Conservation (phyloP, 2,888 invertebrate genomes). For the Lithosia quadra region DNA sequence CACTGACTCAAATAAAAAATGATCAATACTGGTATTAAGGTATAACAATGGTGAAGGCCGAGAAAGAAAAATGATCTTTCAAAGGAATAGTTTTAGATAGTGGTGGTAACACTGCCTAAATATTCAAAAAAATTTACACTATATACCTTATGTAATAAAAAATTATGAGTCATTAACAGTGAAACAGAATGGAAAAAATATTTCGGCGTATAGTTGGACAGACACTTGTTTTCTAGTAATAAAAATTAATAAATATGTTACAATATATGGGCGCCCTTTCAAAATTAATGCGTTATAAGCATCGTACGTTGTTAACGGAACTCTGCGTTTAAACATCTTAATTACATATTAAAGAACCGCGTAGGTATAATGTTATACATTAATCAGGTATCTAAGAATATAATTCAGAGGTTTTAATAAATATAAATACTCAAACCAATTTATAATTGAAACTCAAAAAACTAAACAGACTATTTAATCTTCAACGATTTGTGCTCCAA, state of each 20-base stretch:
- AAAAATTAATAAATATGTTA: constrained; percentile 37
- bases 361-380: constrained; percentile 29
- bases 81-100: constrained; percentile 21
- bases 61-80: constrained; percentile 17
- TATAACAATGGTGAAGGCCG: constrained; percentile 22
- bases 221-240: constrained; percentile 27
- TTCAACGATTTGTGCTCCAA: constrained; percentile 70
- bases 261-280: constrained; percentile 20
- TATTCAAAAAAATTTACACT: constrained; percentile 5
- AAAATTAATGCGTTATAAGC: constrained; percentile 22
- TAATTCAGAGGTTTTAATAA: constrained; percentile 32
- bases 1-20: constrained; percentile 50
- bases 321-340: constrained; percentile 33
- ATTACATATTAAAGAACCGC: constrained; percentile 27
- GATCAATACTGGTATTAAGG: constrained; percentile 43
- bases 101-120: constrained; percentile 15
- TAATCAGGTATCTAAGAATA: constrained; percentile 35
- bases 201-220: constrained; percentile 27
- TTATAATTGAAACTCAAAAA: constrained; percentile 37
- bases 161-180: not conserved
- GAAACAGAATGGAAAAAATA: constrained; percentile 6
- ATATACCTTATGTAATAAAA: constrained; percentile 8
- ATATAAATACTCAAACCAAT: constrained; percentile 37
- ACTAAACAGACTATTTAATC: constrained; percentile 30
- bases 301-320: constrained; percentile 33